Base-by-base conservation (phyloP, 2,797 vertebrate genomes). In the Gymnothorax javanicus region DNA sequence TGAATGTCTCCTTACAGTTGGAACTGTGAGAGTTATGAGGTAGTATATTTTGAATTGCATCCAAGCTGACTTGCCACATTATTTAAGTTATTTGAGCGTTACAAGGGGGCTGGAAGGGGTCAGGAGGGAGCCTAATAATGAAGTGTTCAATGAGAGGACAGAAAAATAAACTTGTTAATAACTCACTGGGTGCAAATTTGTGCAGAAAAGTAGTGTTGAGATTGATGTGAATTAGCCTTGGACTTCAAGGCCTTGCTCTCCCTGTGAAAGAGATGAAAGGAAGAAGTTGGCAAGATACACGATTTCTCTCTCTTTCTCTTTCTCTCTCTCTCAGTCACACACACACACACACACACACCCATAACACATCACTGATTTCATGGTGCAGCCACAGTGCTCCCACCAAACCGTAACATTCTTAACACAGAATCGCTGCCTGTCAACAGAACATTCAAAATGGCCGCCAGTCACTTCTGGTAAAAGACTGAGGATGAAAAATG, bases 111-210 rank as follows among this genome's bases (percentile, higher is more conserved):
- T 7, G 11, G 12, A 7, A 50, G 3, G 60, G 3, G 60, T 64
- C 17, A 17, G 9, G 60, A 7, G 0, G 62, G 59, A 15, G 75
- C 20, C 12, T 23, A 23, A 23, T 79, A 17, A 54, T 52, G 50
- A 79, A 7, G 50, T 79, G 20, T 52, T 79, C 7, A 79, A 54
- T 79, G 75, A 79, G 17, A 54, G 5, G 7, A 23, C 33, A 17
- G 73, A 75, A 75, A 75, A 75, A 75, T 25, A 43, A 75, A 52
- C 73, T 50, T 52, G 43, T 52, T 52, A 77, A 20, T 77, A 77
- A 50, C 73, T 77, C 73, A 9, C 25, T 27, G 8, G 27, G 25
- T 59, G 58, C 27, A 17, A 79, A 50, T 50, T 73, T 52, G 75
- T 79, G 43, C n/a, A 7, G 17, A 23, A 20, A 7, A 54, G 20